These are phyloP conservation scores for Blennius ocellaris DNA, from an alignment of 2,113 vertebrate species.

Conservation along the genomic window DNA sequence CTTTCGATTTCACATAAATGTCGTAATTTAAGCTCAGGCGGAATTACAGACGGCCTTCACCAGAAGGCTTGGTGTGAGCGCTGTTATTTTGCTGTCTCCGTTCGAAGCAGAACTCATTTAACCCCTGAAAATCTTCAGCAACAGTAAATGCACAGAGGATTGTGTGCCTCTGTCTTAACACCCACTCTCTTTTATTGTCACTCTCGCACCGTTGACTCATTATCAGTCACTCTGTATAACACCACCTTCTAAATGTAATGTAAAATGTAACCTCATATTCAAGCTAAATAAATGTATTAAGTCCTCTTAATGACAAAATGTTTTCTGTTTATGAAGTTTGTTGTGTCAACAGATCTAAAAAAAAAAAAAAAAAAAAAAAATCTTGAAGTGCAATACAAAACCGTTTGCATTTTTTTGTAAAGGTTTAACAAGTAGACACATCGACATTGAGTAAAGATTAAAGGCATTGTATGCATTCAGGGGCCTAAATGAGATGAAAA, in stretches of 20 bases:
- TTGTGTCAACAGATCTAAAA: neutral
- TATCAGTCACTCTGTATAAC: constrained; percentile 45
- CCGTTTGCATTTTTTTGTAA: no score
- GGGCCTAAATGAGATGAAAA: constrained; percentile 34
- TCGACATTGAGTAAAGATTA: neutral
- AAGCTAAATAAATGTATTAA: constrained; percentile 14
- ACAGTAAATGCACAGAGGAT: constrained; percentile 44
- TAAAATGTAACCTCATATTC: constrained; percentile 30
- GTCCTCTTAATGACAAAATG: constrained; percentile 7
- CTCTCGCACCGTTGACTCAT: constrained; percentile 54
- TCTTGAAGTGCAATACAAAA: neutral
- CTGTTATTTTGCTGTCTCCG: neutral
- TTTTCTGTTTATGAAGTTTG: constrained; percentile 1
- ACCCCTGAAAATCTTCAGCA: constrained; percentile 41
- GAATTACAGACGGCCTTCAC: constrained; percentile 2
- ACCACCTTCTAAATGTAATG: constrained; percentile 30
- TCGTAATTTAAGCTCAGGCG: neutral
- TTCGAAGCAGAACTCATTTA: constrained; percentile 30
- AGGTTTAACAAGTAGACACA: neutral
- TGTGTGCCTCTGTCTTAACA: constrained; percentile 46
- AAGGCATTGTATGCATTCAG: neutral
- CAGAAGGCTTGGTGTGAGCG: neutral
- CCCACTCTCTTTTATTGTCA: constrained; percentile 66
- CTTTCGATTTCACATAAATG: neutral
- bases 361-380: neutral